phyloP scores from a whole-genome alignment of 2,797 vertebrate genomes.

The Danio albolineatus region DNA sequence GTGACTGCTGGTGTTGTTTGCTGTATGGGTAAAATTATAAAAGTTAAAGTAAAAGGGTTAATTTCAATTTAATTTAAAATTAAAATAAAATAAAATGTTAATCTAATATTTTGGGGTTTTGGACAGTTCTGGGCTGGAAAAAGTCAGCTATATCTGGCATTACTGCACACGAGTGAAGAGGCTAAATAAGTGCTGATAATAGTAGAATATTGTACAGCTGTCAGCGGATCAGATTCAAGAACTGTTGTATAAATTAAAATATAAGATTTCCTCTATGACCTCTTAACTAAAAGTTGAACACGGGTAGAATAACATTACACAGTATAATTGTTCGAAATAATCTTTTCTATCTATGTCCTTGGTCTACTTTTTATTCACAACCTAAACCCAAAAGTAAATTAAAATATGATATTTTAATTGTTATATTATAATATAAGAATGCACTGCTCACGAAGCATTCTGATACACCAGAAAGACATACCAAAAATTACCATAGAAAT shows the following conservation, averaged over 20 bases:
- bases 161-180: no score
- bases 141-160: no score
- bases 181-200: no score
- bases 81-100: no score
- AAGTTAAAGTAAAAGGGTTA: no score
- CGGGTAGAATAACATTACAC: background rate
- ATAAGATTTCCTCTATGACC: background rate
- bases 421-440: slow-evolving; percentile 23
- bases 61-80: no score
- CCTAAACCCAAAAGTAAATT: background rate
- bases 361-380: background rate
- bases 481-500: background rate
- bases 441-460: background rate
- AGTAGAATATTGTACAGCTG: no score
- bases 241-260: background rate
- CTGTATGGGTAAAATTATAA: no score
- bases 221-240: no score
- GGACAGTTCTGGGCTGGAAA: no score
- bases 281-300: background rate
- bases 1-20: no score
- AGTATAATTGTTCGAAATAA: background rate
- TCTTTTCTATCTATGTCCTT: background rate
- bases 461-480: background rate
- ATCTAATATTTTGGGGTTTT: no score
- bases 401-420: background rate